These are phyloP conservation scores for Lepidocyrtoides sp. DNA, from an alignment of 2,888 invertebrate species.

Conservation along the genomic window DNA sequence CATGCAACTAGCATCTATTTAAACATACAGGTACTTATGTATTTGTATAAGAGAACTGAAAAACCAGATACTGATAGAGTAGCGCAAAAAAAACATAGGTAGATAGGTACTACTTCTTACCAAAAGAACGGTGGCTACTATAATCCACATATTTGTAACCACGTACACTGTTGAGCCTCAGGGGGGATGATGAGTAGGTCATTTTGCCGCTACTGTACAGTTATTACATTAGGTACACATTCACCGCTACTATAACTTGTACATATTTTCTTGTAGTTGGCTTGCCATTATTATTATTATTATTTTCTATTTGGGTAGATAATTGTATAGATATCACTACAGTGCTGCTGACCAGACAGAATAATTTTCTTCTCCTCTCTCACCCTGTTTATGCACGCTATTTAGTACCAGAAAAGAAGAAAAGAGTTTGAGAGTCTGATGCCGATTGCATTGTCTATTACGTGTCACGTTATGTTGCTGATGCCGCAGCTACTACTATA, in stretches of 20 bases:
- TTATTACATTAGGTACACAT: constrained; percentile 32
- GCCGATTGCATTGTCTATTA: constrained; percentile 10
- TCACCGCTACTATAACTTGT: constrained; percentile 2
- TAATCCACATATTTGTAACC: constrained; percentile 79
- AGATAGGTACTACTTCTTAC: constrained; percentile 59
- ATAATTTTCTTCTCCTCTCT: neutral
- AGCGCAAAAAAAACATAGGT: too few species aligned
- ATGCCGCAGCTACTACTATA: neutral
- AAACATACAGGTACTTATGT: neutral
- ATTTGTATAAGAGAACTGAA: neutral
- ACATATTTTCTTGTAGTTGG: constrained; percentile 5
- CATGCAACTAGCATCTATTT: too few species aligned
- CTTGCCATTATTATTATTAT: neutral
- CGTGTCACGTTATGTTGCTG: neutral
- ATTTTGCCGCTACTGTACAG: constrained; percentile 57
- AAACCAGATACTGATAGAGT: neutral
- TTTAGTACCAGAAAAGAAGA: neutral
- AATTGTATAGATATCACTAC: neutral
- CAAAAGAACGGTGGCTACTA: constrained; percentile 74
- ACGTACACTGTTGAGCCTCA: constrained; percentile 65
- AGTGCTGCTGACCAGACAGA: neutral
- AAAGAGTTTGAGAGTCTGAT: neutral
- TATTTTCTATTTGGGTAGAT: neutral
- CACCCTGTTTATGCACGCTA: constrained; percentile 1
- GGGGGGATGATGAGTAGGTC: constrained; percentile 69